Base-by-base conservation (phyloP, 2,797 vertebrate species). In the Odontamblyopus rebecca region DNA sequence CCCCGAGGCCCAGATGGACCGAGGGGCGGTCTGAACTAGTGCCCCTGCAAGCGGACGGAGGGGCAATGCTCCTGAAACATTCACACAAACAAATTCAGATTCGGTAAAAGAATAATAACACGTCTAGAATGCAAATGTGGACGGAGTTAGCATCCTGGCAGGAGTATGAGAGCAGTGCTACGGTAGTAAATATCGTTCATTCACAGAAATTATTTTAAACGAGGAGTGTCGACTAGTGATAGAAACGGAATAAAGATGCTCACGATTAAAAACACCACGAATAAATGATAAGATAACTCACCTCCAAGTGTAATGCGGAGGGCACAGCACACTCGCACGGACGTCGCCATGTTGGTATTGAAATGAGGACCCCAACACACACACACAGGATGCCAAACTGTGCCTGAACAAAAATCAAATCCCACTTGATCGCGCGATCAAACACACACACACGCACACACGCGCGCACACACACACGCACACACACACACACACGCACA, bases 291-390 rank as follows among this genome's bases (percentile, higher is more conserved):
- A 67, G 5, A 62, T 53, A 75, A 73, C 56, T 87, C 27, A 92
- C 91, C 89, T 88, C 85, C 79, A 7, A 88, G 0, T 0, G 84
- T 30, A 68, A 85, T 1, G 32, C 91, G 91, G 86, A 93, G 87
- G 90, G 70, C 80, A 87, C 71, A 71, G 71, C 83, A 90, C 74
- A 91, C 26, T 9, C 87, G 60, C 0, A 91, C 0, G 83, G 84
- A 77, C 77, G 89, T 85, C 86, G 91, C 90, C 92, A 93, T 93
- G 27, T 87, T 92, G 80, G 63, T 80, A 18, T 0, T 27, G 41
- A 54, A 5, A 5, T n/a, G 44, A 72, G 89, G 88, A 88, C 91
- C 83, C 85, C 44, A 48, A 48, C 12, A 48, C 23, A 26, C 0
- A 56, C 54, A 26, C 76, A 77, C 41, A 76, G 73, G 72, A 23